Evolutionary conservation across 2,113 vertebrate species (phyloP), one percentile per base, ranked within the genome.

Genomic region (Rhynchomys soricoides): DNA sequence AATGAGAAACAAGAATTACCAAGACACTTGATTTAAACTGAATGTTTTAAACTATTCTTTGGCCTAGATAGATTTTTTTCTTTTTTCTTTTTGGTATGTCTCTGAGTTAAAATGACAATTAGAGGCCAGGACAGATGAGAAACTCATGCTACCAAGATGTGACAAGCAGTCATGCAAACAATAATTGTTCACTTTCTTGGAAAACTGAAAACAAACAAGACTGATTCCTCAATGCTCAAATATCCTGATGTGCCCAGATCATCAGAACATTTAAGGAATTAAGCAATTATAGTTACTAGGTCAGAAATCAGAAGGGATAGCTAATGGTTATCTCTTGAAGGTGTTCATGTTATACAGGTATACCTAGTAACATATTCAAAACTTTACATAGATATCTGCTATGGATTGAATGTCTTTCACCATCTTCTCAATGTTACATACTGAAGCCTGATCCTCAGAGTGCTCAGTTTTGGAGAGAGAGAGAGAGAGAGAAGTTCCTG

Each of bases 21-120:
- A 93, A 92, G 73, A 86, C 45, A 40, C 24, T 55, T n/a, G 34
- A 57, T 70, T 79, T 96, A 79, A 91, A 94, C 26, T n/a, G 17
- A 79, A 62, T 85, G 12, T 43, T 64, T 24, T 73, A 34, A 75
- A 55, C 24, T 90, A 74, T 71, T 93, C 55, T 90, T 43, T 3
- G 13, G 45, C 3, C 62, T 48, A 77, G 52, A 66, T 57, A 66
- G 24, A 82, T 89, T 57, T 43, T 91, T 34, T 37, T 40, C 57
- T 83, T 34, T 40, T 37, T 52, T n/a, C 74, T 91, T 86, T 59
- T 85, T 31, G 43, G 5, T 75, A 81, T 45, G 40, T 91, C 86
- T 95, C 34, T 55, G 62, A 86, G n/a, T 66, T 89, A 48, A 52
- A 89, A 96, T n/a, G 57, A 82, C 40, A 71, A 52, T 31, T 21